phyloP scores from a whole-genome alignment of 2,113 vertebrate species.

The Vicugna pacos region DNA sequence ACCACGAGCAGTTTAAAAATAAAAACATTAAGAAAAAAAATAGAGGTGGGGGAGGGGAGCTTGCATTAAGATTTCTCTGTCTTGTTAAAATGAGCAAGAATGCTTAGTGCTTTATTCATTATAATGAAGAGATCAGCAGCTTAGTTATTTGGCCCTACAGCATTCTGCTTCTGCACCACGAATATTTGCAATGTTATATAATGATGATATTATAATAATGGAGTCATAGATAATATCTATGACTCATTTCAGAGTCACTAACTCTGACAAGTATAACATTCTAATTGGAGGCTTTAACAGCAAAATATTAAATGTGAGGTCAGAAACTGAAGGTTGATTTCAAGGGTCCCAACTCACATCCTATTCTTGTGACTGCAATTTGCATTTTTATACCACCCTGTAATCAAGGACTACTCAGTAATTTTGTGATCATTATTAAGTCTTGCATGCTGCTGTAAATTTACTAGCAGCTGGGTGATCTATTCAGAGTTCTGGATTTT shows the following conservation, averaged over 20 bases:
- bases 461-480: neutral
- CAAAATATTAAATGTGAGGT: slow-evolving; percentile 62
- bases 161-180: neutral
- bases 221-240: neutral
- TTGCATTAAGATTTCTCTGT: slow-evolving; percentile 68
- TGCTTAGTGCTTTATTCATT: slow-evolving; percentile 68
- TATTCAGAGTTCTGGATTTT: slow-evolving; percentile 26
- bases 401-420: neutral
- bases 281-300: slow-evolving; percentile 60
- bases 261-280: slow-evolving; percentile 45
- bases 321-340: slow-evolving; percentile 52
- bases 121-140: slow-evolving; percentile 61
- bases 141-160: slow-evolving; percentile 50
- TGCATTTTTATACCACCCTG: slow-evolving; percentile 34
- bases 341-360: neutral
- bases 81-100: slow-evolving; percentile 80
- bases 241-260: slow-evolving; percentile 35
- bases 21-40: slow-evolving; percentile 60
- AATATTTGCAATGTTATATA: neutral
- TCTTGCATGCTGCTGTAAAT: neutral
- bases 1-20: slow-evolving; percentile 72
- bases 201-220: neutral
- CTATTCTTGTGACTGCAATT: slow-evolving; percentile 48
- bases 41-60: neutral
- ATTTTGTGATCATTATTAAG: slow-evolving; percentile 44